Evolutionary conservation across 1,140 invertebrate species (phyloP), one percentile per base, ranked within the genome.

Genomic region (Spodoptera litura): DNA sequence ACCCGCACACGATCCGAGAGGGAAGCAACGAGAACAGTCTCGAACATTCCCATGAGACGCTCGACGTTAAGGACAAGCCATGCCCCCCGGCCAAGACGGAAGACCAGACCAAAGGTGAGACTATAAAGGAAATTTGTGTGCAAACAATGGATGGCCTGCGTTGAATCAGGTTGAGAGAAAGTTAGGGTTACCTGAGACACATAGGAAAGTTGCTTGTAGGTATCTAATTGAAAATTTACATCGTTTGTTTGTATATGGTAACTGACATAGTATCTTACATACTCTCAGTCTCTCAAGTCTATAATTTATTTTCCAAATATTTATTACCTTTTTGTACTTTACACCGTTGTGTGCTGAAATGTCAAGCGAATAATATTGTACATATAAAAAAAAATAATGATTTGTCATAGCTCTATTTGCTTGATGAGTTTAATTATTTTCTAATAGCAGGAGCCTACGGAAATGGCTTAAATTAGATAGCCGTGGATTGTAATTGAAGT

Each of bases 11-110:
- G 35, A 95, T 95, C 72, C 84, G 94, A 12, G 94, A 95, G 80
- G 94, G 94, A 49, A 95, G 94, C 88, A 95, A 95, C 81, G 94
- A 95, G 84, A 95, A 95, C 83, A 95, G 94, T 84, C 85, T 95
- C 13, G 93, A 95, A 89, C 93, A 95, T 86, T 95, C 93, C 44
- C 93, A 94, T 79, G 94, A 95, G 85, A 85, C 91, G 3, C 85
- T 95, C 2, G 94, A 95, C 55, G 88, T 85, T 58, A 93, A 88
- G 87, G 92, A 91, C 81, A 95, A 91, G 83, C 87, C 87, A 44
- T 87, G 89, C 81, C 85, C 88, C 20, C 61, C 86, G 79, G 86
- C 86, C 13, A 87, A 87, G 75, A 79, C 88, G 64, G 91, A 94
- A 62, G 90, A 93, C 81, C 88, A 89, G 83, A 86, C 91, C 88